These are phyloP conservation scores for Distichodus sexfasciatus DNA, from an alignment of 2,797 vertebrate genomes.

Conservation along the genomic window DNA sequence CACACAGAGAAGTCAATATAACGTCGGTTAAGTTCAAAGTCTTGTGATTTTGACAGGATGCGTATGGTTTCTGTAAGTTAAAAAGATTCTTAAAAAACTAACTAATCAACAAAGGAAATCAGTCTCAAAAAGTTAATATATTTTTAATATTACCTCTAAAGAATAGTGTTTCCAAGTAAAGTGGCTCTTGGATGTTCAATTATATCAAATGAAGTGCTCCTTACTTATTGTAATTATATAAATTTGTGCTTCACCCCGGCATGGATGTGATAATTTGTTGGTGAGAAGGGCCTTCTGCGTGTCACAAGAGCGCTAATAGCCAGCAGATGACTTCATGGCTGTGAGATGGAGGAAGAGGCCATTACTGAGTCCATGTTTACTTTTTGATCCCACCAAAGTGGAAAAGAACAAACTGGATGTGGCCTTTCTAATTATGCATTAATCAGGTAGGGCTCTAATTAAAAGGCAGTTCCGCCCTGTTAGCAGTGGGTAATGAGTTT, in stretches of 20 bases:
- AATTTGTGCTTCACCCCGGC: neutral
- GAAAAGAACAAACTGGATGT: constrained; percentile 71
- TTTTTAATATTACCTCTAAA: too few relatives aligned
- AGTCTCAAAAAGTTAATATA: too few relatives aligned
- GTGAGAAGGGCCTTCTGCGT: neutral
- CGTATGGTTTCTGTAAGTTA: too few relatives aligned
- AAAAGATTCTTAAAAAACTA: too few relatives aligned
- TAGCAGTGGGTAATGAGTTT: constrained; percentile 78
- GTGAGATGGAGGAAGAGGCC: constrained; percentile 3
- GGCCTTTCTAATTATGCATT: constrained; percentile 75
- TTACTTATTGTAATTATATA: too few relatives aligned
- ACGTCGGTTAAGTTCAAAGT: too few relatives aligned
- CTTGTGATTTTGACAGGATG: too few relatives aligned
- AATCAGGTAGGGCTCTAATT: constrained; percentile 83
- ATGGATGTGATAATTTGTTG: neutral
- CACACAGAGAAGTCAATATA: too few relatives aligned
- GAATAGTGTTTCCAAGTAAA: too few relatives aligned
- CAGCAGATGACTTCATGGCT: neutral
- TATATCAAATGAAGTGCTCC: too few relatives aligned
- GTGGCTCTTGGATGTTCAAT: too few relatives aligned
- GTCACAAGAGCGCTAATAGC: neutral
- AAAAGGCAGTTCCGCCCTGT: constrained; percentile 79
- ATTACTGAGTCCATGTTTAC: constrained; percentile 65
- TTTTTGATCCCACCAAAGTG: constrained; percentile 66
- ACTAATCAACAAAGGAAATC: too few relatives aligned